phyloP scores from a whole-genome alignment of 92 coral and sea anemone species.

The Pocillopora meandrina region DNA sequence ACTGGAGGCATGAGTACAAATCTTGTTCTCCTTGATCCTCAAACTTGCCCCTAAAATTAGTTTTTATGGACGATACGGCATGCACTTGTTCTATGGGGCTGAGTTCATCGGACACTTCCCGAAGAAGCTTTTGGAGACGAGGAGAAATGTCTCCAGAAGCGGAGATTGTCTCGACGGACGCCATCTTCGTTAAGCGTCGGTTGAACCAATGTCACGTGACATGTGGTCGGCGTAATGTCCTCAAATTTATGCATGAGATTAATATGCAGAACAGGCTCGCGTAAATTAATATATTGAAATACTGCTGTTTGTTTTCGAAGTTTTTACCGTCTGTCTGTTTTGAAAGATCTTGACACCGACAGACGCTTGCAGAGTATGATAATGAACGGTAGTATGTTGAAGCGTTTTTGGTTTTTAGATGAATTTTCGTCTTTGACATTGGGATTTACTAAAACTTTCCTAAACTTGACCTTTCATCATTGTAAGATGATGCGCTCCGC shows the following conservation, averaged over 20 bases:
- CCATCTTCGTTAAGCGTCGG: background rate
- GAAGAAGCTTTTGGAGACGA: slow-evolving; percentile 15
- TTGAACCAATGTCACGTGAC: slow-evolving; percentile 12
- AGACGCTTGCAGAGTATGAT: too few species aligned
- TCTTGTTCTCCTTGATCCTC: slow-evolving; percentile 11
- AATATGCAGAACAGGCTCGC: background rate
- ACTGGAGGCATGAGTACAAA: slow-evolving; percentile 28
- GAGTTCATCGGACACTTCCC: background rate
- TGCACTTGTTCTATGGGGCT: slow-evolving; percentile 9
- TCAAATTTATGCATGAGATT: slow-evolving; percentile 12
- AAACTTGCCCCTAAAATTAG: slow-evolving; percentile 13
- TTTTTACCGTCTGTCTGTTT: too few species aligned
- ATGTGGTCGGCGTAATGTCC: background rate
- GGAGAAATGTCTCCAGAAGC: slow-evolving; percentile 21
- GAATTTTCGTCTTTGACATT: too few species aligned
- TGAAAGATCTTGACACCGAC: too few species aligned
- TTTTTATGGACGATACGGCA: slow-evolving; percentile 24
- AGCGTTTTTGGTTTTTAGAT: too few species aligned
- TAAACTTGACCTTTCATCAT: too few species aligned
- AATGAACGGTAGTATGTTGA: too few species aligned
- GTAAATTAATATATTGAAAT: too few species aligned
- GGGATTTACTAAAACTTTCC: too few species aligned
- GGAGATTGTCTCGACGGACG: background rate
- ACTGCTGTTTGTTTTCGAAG: too few species aligned
- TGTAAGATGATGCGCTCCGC: too few species aligned